These are phyloP conservation scores for Zaprionus capensis DNA, from an alignment of 1,140 invertebrate species.

Conservation along the genomic window DNA sequence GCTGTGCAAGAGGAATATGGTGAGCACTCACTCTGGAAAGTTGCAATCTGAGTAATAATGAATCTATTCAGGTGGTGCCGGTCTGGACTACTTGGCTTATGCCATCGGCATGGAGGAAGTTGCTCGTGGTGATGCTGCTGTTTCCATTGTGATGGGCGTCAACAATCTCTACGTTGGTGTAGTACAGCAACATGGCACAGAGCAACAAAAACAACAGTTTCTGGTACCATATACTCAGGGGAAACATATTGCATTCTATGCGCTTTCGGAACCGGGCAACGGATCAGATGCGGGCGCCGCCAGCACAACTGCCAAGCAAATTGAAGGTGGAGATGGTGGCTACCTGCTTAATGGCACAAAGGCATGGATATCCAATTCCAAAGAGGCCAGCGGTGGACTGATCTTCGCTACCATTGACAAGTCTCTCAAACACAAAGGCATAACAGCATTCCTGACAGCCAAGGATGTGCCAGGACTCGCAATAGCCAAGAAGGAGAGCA, in stretches of 20 bases:
- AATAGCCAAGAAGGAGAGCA: slow-evolving; percentile 97
- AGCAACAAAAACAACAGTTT: slow-evolving; percentile 93
- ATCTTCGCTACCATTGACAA: slow-evolving; percentile 97
- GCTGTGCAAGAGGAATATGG: slow-evolving; percentile 92
- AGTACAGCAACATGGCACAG: slow-evolving; percentile 91
- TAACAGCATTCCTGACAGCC: slow-evolving; percentile 94
- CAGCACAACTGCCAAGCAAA: slow-evolving; percentile 90
- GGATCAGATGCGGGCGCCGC: slow-evolving; percentile 97
- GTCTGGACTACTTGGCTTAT: slow-evolving; percentile 96
- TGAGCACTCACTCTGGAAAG: background rate
- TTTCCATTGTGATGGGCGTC: slow-evolving; percentile 95
- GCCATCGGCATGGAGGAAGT: slow-evolving; percentile 98
- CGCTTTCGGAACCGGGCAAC: slow-evolving; percentile 91
- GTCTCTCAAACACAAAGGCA: slow-evolving; percentile 94
- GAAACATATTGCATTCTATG: slow-evolving; percentile 89
- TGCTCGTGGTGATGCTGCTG: slow-evolving; percentile 92
- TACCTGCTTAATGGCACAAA: slow-evolving; percentile 97
- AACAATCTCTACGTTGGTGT: slow-evolving; percentile 96
- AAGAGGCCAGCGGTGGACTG: slow-evolving; percentile 93
- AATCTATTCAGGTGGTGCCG: slow-evolving; percentile 85
- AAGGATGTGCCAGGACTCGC: slow-evolving; percentile 90
- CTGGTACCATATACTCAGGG: slow-evolving; percentile 91
- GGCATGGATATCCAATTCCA: slow-evolving; percentile 97
- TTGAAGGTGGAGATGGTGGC: slow-evolving; percentile 85
- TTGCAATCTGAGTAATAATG: background rate